phyloP scores from a whole-genome alignment of 2,797 vertebrate species.

The Sebastes hopkinsi region DNA sequence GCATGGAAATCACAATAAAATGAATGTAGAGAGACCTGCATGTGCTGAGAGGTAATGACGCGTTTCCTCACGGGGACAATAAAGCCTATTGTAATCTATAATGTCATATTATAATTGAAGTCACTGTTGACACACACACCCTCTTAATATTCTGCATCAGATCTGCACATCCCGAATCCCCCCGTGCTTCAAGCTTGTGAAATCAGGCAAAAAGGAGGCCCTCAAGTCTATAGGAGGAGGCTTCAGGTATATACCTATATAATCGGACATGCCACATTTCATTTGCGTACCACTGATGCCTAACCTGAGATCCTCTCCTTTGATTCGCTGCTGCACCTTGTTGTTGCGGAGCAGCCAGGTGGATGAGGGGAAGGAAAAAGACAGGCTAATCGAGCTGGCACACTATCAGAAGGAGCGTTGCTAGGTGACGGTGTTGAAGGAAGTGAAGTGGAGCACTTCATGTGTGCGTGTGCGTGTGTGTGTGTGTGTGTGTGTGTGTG shows the following conservation, averaged over 20 bases:
- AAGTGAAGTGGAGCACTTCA: conserved; percentile 72
- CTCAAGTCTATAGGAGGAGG: background rate
- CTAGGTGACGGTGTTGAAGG: conserved; percentile 81
- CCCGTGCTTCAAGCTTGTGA: background rate
- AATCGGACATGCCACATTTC: conserved; percentile 20
- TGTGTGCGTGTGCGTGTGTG: conserved; percentile 8
- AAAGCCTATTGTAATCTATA: background rate
- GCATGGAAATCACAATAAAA: background rate
- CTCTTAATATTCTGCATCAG: conserved; percentile 11
- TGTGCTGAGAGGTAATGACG: background rate
- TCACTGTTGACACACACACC: background rate
- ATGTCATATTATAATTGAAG: background rate
- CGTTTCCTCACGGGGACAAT: background rate
- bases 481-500: background rate
- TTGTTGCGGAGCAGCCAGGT: conserved; percentile 65
- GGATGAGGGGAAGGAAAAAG: conserved; percentile 55
- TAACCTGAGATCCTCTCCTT: conserved; percentile 42
- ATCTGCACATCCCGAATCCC: conserved; percentile 1
- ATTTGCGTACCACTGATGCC: conserved; percentile 57
- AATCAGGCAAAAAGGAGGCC: background rate
- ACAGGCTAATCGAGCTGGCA: conserved; percentile 61
- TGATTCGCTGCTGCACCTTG: conserved; percentile 60
- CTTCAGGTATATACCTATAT: conserved; percentile 12
- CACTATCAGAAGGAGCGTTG: conserved; percentile 76
- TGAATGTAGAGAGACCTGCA: background rate